Conservation (phyloP, 2,797 vertebrate species). For the Spinus pinus region DNA sequence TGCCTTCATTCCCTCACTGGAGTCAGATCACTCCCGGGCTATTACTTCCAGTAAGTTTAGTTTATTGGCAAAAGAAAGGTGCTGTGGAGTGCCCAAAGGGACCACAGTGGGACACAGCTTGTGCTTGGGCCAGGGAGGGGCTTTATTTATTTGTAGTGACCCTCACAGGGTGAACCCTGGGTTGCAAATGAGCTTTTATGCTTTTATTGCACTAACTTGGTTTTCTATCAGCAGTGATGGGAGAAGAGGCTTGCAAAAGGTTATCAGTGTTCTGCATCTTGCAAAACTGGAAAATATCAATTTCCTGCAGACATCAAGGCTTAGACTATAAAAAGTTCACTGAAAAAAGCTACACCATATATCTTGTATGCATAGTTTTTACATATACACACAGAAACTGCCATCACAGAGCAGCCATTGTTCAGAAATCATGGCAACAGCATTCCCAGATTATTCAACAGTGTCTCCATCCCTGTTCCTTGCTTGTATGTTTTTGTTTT, state of each 20-base stretch:
- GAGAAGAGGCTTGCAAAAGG: not conserved
- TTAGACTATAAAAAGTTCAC: not conserved
- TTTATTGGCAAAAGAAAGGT: not conserved
- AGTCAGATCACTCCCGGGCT: not conserved
- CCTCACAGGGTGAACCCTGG: not conserved
- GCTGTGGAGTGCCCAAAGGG: not conserved
- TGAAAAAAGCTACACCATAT: not conserved
- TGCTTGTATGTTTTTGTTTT: not conserved
- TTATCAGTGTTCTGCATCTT: conserved; percentile 29
- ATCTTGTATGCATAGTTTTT: not conserved
- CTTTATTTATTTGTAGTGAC: conserved; percentile 12
- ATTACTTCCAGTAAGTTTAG: not conserved
- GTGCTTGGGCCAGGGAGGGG: not conserved
- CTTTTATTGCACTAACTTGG: conserved; percentile 12
- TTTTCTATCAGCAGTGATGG: conserved; percentile 23
- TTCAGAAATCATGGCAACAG: not conserved
- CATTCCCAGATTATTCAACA: not conserved
- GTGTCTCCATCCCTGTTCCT: not conserved
- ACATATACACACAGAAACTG: not conserved
- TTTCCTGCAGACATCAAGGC: conserved; percentile 18
- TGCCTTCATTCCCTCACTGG: not conserved
- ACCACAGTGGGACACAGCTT: not conserved
- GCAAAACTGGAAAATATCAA: conserved; percentile 23
- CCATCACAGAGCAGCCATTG: not conserved
- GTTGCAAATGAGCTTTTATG: conserved; percentile 25